These are phyloP conservation scores for Oceanodroma tethys DNA, from an alignment of 2,113 vertebrate genomes.

Conservation along the genomic window DNA sequence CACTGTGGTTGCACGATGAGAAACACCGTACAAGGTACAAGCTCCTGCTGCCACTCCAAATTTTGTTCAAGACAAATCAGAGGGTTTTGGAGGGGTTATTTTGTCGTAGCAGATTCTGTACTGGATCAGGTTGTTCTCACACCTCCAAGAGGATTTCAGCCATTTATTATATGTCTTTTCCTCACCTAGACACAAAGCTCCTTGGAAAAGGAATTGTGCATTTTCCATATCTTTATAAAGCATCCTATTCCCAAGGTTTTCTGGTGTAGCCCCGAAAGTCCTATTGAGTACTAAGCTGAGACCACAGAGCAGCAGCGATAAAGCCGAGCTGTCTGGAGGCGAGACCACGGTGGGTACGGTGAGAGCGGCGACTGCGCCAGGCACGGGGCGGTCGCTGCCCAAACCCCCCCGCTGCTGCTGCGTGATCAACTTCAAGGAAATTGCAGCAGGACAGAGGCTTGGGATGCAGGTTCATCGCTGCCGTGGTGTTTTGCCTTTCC, in stretches of 20 bases:
- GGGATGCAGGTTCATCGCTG: not conserved
- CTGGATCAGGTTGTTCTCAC: not conserved
- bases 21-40: not conserved
- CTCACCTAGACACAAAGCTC: not conserved
- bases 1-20: fast-evolving
- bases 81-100: not conserved
- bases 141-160: not conserved
- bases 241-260: not conserved
- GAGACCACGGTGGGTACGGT: fast-evolving
- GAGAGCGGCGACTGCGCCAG: fast-evolving
- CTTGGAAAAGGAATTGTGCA: not conserved
- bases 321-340: not conserved
- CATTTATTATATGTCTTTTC: not conserved
- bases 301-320: not conserved
- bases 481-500: not conserved
- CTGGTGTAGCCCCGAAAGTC: not conserved
- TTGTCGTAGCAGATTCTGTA: not conserved
- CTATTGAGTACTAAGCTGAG: not conserved
- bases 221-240: not conserved
- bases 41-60: not conserved
- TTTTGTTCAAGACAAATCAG: not conserved
- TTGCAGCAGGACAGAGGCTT: not conserved
- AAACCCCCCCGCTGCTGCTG: fast-evolving
- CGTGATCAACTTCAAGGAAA: not conserved
- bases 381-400: fast-evolving